Evolutionary conservation across 1,140 invertebrate genomes (phyloP).

Genomic region (Lepidurus apus): DNA sequence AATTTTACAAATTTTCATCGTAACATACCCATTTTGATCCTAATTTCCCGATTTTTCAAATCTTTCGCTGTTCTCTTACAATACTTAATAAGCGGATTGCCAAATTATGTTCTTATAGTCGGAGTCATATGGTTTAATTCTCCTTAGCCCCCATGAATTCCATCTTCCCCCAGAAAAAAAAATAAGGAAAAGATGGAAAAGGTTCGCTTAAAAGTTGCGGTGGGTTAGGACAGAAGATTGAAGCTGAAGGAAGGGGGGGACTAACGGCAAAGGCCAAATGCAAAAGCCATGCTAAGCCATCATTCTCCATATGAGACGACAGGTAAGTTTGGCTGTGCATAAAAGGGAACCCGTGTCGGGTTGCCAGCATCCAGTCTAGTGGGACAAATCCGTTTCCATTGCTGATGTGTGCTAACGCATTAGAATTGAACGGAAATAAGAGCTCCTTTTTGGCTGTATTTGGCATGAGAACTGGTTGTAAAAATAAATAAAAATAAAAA

Average conservation of each 20-base stretch:
- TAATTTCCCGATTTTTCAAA: no score
- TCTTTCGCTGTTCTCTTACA: no score
- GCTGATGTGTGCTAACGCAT: slow-evolving; percentile 9
- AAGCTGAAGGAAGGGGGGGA: not conserved
- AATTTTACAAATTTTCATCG: no score
- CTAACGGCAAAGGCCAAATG: slow-evolving; percentile 1
- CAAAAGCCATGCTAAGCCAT: slow-evolving; percentile 18
- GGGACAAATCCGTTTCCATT: slow-evolving; percentile 17
- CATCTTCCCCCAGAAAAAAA: no score
- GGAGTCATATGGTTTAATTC: no score
- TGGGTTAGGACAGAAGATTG: not conserved
- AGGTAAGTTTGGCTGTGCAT: slow-evolving; percentile 21
- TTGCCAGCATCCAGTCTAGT: slow-evolving; percentile 13
- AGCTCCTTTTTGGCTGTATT: not conserved
- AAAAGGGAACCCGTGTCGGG: slow-evolving; percentile 8
- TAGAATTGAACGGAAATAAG: not conserved
- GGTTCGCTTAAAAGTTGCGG: no score
- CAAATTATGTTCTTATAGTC: no score
- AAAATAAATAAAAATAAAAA: not conserved
- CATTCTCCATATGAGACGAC: slow-evolving; percentile 18
- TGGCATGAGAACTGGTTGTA: not conserved
- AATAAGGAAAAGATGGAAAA: no score
- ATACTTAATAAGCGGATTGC: no score
- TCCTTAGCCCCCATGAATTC: no score
- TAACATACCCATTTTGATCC: no score